These are phyloP conservation scores for Parnassius glacialis DNA, from an alignment of 2,888 invertebrate species.

Conservation along the genomic window DNA sequence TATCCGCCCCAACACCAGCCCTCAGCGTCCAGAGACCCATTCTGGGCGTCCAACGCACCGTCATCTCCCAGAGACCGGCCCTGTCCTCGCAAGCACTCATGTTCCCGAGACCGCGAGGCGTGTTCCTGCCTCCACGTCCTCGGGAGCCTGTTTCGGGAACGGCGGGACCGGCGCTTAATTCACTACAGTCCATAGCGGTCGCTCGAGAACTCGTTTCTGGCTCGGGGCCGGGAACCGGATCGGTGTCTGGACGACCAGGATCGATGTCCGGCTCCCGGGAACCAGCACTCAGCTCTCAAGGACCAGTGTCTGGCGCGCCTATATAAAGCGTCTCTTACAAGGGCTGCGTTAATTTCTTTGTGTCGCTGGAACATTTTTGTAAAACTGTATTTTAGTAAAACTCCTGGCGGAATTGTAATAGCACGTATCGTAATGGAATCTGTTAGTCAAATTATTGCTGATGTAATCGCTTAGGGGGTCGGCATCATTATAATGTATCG, in stretches of 20 bases:
- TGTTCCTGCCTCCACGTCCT: neutral
- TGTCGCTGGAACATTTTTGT: slow-evolving; percentile 1
- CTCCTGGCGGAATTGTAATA: slow-evolving; percentile 3
- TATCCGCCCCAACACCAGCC: neutral
- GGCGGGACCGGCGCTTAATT: neutral
- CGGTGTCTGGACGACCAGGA: neutral
- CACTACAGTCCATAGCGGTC: neutral
- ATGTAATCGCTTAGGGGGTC: neutral
- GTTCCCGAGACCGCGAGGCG: slow-evolving; percentile 3
- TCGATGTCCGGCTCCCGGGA: neutral
- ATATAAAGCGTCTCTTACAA: neutral
- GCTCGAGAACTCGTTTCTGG: neutral
- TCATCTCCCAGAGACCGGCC: neutral
- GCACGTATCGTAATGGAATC: neutral
- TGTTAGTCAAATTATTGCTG: neutral
- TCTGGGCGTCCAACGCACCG: neutral
- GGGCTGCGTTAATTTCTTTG: slow-evolving; percentile 7
- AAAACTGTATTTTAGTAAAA: slow-evolving; percentile 1
- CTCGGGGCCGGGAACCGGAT: neutral
- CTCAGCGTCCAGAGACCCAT: neutral
- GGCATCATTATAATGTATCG: neutral
- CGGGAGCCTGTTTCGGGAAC: slow-evolving; percentile 2
- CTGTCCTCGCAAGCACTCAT: neutral
- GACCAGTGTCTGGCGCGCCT: neutral
- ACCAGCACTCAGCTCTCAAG: neutral